Evolutionary conservation across 2,113 vertebrate species (phyloP), one percentile per base, ranked within the genome.

Genomic region (Macquaria ambigua): DNA sequence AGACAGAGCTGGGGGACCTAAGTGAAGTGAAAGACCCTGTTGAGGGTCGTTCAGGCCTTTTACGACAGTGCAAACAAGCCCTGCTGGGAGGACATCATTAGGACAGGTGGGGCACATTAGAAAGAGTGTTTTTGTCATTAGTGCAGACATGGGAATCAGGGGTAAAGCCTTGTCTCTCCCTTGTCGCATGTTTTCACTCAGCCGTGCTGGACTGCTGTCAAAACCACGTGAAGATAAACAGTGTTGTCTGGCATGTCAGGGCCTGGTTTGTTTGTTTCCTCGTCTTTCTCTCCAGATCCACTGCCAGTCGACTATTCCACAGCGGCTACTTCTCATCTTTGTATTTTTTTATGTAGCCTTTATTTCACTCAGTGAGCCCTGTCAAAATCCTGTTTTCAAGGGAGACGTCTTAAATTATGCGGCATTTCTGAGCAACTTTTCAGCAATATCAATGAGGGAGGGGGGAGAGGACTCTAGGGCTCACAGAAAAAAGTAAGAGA

Each of bases 121-220:
- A 91, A 92, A 92, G 90, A 71, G 86, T 93, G 93, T 89, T 94
- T 93, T 88, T 82, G 82, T 86, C 92, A 92, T 95, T 86, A 92
- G 79, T 10, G 39, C 59, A 77, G 77, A 85, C 74, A 53, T 73
- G 88, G 78, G 84, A 83, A 84, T 77, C 63, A 2, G 58, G 6
- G 20, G 3, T 50, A 16, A 61, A 72, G 53, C 71, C 43, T 15
- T 6, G 8, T 39, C 72, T 56, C 78, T 72, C 77, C 73, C 64
- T 43, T 6, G 23, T 12, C n/a, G 43, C 66, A 81, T 85, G 82
- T 81, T 89, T 81, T 69, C 86, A 82, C 82, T 88, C 80, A 70
- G 83, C 62, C 66, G 11, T 50, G 71, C 39, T 39, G 71, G 56
- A 70, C n/a, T 23, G 55, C 76, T 84, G 82, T 90, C 80, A 83